phyloP scores from a whole-genome alignment of 2,113 vertebrate genomes.

The Gnathonemus longibarbis region DNA sequence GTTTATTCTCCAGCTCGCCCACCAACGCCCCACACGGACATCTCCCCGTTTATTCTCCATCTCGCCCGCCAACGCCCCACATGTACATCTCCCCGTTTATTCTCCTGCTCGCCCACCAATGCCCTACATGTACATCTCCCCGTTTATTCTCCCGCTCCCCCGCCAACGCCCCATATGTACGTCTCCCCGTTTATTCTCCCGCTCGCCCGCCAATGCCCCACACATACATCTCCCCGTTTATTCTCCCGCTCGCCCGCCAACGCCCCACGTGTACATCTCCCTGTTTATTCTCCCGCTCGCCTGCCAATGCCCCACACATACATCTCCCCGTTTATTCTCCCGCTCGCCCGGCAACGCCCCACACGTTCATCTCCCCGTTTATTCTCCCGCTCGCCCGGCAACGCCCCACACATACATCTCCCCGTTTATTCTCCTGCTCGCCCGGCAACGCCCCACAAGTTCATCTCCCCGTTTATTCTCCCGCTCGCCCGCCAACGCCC shows the following conservation, averaged over 20 bases:
- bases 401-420: conserved; percentile 12
- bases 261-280: neutral
- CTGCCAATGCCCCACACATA: neutral
- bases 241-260: neutral
- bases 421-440: conserved; percentile 20
- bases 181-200: neutral
- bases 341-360: neutral
- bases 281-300: conserved; percentile 17
- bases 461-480: neutral
- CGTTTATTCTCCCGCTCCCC: neutral
- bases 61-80: conserved; percentile 12
- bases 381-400: neutral
- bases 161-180: too few species aligned
- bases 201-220: conserved; percentile 9
- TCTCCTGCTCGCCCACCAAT: neutral
- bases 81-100: conserved; percentile 22
- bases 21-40: neutral
- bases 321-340: neutral
- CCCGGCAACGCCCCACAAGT: neutral
- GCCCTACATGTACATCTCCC: neutral
- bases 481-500: neutral
- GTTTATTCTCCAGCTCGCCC: neutral
- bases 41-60: neutral
- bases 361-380: neutral
- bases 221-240: conserved; percentile 24